Percentiles rank a stretch among this genome's conserved stretches.
Evolutionary conservation across 1,140 invertebrate genomes (phyloP).

Genomic region (Drosophila gunungcola): DNA sequence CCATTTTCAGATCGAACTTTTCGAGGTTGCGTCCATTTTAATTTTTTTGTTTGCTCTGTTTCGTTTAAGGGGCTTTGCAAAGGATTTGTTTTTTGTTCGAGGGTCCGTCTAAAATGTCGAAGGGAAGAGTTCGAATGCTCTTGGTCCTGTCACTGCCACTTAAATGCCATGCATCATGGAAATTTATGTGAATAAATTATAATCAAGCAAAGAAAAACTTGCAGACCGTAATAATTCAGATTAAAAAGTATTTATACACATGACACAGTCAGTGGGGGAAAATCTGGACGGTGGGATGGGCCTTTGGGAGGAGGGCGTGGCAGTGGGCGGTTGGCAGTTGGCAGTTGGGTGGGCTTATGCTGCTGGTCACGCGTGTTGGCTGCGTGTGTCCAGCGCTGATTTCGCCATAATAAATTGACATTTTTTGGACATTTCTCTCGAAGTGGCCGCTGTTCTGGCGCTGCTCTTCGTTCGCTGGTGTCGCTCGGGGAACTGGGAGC

Average conservation of each 20-base stretch:
- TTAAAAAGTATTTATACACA: slow-evolving; percentile 78
- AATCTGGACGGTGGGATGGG: background rate
- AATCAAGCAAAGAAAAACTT: slow-evolving; percentile 57
- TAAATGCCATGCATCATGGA: slow-evolving; percentile 77
- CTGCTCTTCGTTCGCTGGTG: slow-evolving; percentile 1
- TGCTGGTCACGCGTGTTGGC: slow-evolving; percentile 52
- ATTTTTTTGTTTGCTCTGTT: slow-evolving; percentile 10
- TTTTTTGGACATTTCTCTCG: slow-evolving; percentile 59
- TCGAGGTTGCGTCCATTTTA: slow-evolving; percentile 38
- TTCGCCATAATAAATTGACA: slow-evolving; percentile 74
- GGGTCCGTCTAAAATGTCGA: slow-evolving; percentile 34
- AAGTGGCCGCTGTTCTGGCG: slow-evolving; percentile 11
- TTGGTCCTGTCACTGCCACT: slow-evolving; percentile 61
- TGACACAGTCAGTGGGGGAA: slow-evolving; percentile 34
- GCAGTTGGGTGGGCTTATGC: slow-evolving; percentile 23
- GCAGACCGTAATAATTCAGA: slow-evolving; percentile 71
- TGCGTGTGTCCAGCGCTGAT: slow-evolving; percentile 59
- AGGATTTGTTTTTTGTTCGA: slow-evolving; percentile 18
- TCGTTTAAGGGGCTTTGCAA: slow-evolving; percentile 15
- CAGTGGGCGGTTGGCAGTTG: background rate
- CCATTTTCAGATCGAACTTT: slow-evolving; percentile 37
- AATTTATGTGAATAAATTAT: slow-evolving; percentile 79
- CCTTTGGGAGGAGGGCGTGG: slow-evolving; percentile 1
- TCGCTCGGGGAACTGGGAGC: slow-evolving; percentile 24
- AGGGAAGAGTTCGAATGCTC: slow-evolving; percentile 37